Percentiles rank a stretch among this genome's conserved stretches.
Evolutionary conservation across 2,888 invertebrate species (phyloP).

Genomic region (Latrodectus elegans): DNA sequence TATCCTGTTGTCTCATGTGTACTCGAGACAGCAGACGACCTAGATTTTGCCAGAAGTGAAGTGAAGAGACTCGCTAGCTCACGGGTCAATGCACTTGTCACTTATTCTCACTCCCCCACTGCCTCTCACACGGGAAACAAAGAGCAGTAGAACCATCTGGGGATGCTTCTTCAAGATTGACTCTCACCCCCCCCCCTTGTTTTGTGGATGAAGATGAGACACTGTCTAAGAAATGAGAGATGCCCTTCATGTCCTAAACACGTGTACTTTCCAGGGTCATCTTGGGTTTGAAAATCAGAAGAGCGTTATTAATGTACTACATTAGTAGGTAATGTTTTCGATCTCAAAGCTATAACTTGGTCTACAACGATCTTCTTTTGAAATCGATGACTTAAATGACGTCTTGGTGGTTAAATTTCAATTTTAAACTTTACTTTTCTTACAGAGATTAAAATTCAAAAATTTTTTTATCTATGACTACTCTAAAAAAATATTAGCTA

Average conservation of each 20-base stretch:
- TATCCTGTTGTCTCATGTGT: conserved; percentile 18
- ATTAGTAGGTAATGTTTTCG: too few species aligned
- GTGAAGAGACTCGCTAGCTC: conserved; percentile 12
- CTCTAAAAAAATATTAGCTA: too few species aligned
- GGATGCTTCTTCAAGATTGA: conserved; percentile 9
- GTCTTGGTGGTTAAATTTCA: too few species aligned
- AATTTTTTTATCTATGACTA: too few species aligned
- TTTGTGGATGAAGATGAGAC: conserved; percentile 15
- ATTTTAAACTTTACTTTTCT: too few species aligned
- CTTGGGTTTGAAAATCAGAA: background rate
- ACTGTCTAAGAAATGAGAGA: conserved; percentile 23
- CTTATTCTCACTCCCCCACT: conserved; percentile 33
- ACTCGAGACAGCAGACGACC: conserved; percentile 55
- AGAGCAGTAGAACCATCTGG: conserved; percentile 30
- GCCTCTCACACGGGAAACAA: conserved; percentile 37
- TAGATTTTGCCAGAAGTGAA: conserved; percentile 45
- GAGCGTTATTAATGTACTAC: too few species aligned
- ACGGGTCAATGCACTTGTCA: conserved; percentile 66
- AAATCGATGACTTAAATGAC: too few species aligned
- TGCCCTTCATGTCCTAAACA: conserved; percentile 25
- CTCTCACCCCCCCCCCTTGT: conserved; percentile 26
- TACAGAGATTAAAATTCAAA: too few species aligned
- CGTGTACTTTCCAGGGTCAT: conserved; percentile 28
- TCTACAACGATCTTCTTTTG: too few species aligned
- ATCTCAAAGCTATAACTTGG: too few species aligned